Percentiles rank a stretch among this genome's conserved stretches.
phyloP scores from a whole-genome alignment of 2,888 invertebrate genomes.

The Lamellibrachia satsuma region DNA sequence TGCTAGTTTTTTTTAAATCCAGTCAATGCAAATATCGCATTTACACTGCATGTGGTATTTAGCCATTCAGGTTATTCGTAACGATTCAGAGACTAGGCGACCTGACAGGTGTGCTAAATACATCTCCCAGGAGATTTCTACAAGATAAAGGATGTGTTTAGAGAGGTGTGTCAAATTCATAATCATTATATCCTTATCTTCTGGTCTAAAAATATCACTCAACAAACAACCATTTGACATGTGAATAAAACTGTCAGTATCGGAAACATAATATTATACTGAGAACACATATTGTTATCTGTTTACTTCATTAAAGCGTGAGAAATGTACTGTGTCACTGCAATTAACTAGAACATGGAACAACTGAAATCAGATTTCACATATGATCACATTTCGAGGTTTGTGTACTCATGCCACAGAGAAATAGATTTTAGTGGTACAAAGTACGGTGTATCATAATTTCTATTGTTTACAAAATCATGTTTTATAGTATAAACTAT shows the following conservation, averaged over 20 bases:
- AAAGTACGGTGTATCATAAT: too few species aligned
- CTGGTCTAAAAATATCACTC: neutral
- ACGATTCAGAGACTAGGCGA: neutral
- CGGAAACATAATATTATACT: neutral
- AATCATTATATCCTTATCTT: neutral
- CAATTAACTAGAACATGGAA: neutral
- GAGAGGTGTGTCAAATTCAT: neutral
- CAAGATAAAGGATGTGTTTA: neutral
- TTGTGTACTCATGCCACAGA: neutral
- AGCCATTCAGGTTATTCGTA: neutral
- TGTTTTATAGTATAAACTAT: neutral
- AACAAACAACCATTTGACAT: neutral
- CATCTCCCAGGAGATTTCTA: neutral
- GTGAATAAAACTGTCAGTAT: neutral
- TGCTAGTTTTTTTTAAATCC: neutral
- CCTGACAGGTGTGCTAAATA: neutral
- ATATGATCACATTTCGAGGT: neutral
- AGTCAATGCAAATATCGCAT: neutral
- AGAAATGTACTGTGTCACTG: neutral
- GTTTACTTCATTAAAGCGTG: neutral
- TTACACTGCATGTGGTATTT: neutral
- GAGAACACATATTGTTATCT: neutral
- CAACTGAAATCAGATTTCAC: neutral
- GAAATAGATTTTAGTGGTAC: neutral
- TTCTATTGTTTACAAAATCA: too few species aligned